A percentile compares a stretch with the other conserved stretches of the same genome.
Conservation (phyloP, 2,888 invertebrate genomes). For the Monochamus alternatus region DNA sequence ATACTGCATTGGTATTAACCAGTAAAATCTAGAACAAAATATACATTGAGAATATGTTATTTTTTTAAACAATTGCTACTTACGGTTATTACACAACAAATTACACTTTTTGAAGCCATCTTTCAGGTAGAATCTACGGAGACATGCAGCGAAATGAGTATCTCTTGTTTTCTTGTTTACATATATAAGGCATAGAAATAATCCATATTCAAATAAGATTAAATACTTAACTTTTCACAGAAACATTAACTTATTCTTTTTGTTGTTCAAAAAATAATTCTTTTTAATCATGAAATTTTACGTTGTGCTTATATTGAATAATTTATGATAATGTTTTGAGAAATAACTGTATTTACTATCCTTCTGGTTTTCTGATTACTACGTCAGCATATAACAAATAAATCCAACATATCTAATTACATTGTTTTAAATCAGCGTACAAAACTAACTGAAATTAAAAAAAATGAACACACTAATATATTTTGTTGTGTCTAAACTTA, state of each 20-base stretch:
- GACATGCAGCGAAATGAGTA: neutral
- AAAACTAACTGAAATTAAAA: no score
- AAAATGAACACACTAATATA: no score
- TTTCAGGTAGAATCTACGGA: neutral
- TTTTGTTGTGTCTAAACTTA: no score
- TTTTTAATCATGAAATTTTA: neutral
- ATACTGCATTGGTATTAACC: neutral
- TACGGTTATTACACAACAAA: conserved; percentile 14
- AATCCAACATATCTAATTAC: no score
- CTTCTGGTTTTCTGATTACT: neutral
- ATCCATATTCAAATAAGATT: conserved; percentile 22
- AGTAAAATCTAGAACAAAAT: conserved; percentile 7
- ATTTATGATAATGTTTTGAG: neutral
- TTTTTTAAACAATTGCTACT: neutral
- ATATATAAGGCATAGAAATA: conserved; percentile 22
- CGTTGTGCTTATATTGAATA: neutral
- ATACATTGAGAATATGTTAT: neutral
- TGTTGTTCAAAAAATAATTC: neutral
- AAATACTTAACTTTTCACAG: conserved; percentile 12
- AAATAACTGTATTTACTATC: neutral
- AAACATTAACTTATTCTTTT: conserved; percentile 2
- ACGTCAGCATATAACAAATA: no score
- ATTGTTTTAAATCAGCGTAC: no score
- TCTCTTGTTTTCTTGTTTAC: conserved; percentile 1
- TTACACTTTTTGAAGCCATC: conserved; percentile 16